These are phyloP conservation scores for Hydrotaea diabolus DNA, from an alignment of 2,888 invertebrate genomes.

Conservation along the genomic window DNA sequence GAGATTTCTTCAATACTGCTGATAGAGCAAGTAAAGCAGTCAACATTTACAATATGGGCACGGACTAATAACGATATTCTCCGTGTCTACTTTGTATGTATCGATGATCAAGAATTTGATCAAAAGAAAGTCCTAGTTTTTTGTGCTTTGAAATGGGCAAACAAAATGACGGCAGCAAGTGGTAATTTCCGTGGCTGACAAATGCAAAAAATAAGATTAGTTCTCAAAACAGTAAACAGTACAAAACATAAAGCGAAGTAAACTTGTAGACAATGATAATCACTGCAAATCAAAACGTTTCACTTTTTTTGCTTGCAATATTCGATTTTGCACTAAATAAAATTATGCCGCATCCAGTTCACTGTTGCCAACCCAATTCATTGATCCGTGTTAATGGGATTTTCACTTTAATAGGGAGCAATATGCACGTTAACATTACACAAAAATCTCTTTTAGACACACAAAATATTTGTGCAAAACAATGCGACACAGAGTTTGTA, in stretches of 20 bases:
- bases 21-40: constrained; percentile 74
- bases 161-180: neutral
- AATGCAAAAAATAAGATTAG: neutral
- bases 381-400: too few relatives aligned
- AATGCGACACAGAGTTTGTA: too few relatives aligned
- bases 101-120: too few relatives aligned
- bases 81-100: neutral
- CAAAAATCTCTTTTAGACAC: too few relatives aligned
- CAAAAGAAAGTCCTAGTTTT: neutral
- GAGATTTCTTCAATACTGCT: constrained; percentile 71
- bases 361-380: too few relatives aligned
- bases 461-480: too few relatives aligned
- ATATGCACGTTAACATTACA: too few relatives aligned
- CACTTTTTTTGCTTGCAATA: neutral
- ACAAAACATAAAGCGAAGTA: neutral
- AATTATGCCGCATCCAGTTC: constrained; percentile 55
- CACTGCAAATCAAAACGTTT: neutral
- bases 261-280: neutral
- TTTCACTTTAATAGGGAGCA: too few relatives aligned
- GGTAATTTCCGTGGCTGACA: neutral
- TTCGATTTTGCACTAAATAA: constrained; percentile 37
- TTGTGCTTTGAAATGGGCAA: neutral
- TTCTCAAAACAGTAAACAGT: neutral
- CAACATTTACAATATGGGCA: constrained; percentile 75
- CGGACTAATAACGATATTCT: neutral